phyloP scores from a whole-genome alignment of 2,113 vertebrate genomes.

The Phalacrocorax carbo region DNA sequence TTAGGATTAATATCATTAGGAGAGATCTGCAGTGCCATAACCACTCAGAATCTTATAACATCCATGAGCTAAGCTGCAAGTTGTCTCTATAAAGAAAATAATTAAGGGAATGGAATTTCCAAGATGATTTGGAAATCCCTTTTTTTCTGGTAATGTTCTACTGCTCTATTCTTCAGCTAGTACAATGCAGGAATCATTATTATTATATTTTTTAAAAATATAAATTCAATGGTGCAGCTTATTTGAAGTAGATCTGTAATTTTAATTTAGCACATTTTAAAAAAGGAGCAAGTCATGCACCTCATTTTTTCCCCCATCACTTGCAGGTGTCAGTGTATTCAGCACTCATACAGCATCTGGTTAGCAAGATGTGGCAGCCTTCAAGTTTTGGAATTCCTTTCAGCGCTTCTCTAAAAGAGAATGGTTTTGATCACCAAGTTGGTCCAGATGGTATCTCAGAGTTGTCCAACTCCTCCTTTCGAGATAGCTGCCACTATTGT shows the following conservation, averaged over 20 bases:
- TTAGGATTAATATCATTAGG: neutral
- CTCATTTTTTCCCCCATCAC: neutral
- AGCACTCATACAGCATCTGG: neutral
- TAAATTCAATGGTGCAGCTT: neutral
- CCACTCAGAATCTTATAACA: neutral
- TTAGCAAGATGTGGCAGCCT: neutral
- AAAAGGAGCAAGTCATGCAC: neutral
- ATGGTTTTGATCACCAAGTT: neutral
- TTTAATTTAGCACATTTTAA: neutral
- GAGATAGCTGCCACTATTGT: neutral
- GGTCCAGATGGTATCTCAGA: neutral
- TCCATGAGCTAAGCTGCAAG: neutral
- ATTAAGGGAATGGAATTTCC: neutral
- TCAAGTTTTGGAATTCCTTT: neutral
- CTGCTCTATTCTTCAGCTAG: neutral
- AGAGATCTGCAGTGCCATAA: neutral
- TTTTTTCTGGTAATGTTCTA: neutral
- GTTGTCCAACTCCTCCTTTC: neutral
- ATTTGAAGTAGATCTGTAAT: neutral
- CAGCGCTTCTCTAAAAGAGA: neutral
- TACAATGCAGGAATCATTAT: neutral
- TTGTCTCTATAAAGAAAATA: neutral
- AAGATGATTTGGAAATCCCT: neutral
- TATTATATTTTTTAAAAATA: neutral
- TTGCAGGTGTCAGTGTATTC: neutral